Base-by-base conservation (phyloP, 2,888 invertebrate species). In the Loripinus fragilis region DNA sequence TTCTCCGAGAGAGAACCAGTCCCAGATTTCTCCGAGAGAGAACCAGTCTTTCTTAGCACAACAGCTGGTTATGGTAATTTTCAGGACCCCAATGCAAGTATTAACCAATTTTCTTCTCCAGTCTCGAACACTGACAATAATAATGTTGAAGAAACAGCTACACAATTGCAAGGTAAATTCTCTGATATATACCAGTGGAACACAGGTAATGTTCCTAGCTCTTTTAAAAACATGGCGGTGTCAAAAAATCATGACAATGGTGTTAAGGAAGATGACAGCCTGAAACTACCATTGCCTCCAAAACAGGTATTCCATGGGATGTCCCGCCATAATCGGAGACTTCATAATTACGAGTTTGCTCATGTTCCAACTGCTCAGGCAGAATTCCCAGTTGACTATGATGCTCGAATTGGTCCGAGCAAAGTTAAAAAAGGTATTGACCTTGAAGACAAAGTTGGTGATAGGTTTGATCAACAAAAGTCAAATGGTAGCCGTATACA, bases 331-430 rank as follows among this genome's bases (percentile, higher is more conserved):
- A 38, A 60, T 23, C 48, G 23, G 33, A 60, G 60, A 33, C 20
- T 30, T 20, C 76, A 66, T 33, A 74, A 79, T 8, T 88, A 87
- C 78, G 86, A 81, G 23, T 88, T 79, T 75, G 88, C 89, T 23
- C 77, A 81, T 71, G 90, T 89, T 15, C 88, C 87, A 8, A 85
- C 90, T 10, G 85, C 91, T 52, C 88, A 91, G 72, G 84, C 90
- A 25, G 80, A 80, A 17, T 85, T 89, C 66, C 90, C 90, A 15
- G 50, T 78, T 10, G 78, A 85, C 33, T 89, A 82, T 85, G 88
- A 89, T 83, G 87, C 86, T 28, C 81, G 88, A 68, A 35, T 72
- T 42, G 15, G 15, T 15, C n/a, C n/a, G n/a, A n/a, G n/a, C n/a
- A n/a, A n/a, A n/a, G 38, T 38, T 12, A 12, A 38, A 5, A 5